Percentiles rank a stretch among this genome's conserved stretches.
Conservation (phyloP, 23 tunicate species). For the Trididemnum miniatum region DNA sequence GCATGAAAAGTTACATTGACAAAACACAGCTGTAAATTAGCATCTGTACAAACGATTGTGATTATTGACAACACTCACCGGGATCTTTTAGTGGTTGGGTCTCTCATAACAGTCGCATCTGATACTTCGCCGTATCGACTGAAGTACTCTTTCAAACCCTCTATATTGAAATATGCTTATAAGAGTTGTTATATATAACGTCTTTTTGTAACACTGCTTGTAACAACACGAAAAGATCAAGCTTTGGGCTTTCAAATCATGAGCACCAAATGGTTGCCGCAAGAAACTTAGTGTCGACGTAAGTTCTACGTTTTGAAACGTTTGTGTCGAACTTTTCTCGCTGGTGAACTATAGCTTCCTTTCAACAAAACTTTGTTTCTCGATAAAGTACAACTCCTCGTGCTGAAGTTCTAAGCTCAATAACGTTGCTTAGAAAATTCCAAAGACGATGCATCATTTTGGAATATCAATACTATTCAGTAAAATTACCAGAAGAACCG, state of each 20-base stretch:
- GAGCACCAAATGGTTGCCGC: not conserved
- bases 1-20: not conserved
- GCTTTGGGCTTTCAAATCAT: not conserved
- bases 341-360: too few relatives aligned
- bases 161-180: conserved; percentile 36
- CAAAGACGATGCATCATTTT: too few relatives aligned
- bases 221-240: too few relatives aligned
- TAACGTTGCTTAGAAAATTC: too few relatives aligned
- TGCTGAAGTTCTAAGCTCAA: too few relatives aligned
- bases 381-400: too few relatives aligned
- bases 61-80: conserved; percentile 39
- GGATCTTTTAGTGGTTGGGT: conserved; percentile 79
- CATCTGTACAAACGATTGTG: conserved; percentile 4
- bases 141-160: conserved; percentile 95
- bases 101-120: conserved; percentile 93
- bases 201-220: too few relatives aligned
- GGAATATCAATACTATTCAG: too few relatives aligned
- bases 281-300: not conserved
- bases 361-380: too few relatives aligned
- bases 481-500: too few relatives aligned
- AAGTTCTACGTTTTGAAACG: too few relatives aligned
- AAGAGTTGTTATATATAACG: conserved; percentile 5
- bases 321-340: too few relatives aligned
- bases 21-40: not conserved
- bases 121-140: conserved; percentile 81